Conservation (phyloP, 2,113 vertebrate genomes). For the Chloebia gouldiae region DNA sequence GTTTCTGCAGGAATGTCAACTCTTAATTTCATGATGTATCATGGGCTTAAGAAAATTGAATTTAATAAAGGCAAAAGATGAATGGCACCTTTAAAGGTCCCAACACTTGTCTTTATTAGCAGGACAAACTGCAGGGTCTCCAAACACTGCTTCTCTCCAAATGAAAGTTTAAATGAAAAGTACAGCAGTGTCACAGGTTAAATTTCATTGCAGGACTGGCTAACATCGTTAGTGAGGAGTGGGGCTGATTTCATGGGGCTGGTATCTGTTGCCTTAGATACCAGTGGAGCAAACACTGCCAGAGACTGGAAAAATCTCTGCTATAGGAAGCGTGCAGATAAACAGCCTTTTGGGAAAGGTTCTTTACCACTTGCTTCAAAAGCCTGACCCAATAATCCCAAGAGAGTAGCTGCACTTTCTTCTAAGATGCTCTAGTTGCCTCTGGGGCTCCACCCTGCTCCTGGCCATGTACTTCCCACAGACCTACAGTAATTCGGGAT, state of each 20-base stretch:
- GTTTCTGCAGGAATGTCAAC: slow-evolving; percentile 83
- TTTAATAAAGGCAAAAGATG: slow-evolving; percentile 86
- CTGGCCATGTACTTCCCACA: neutral
- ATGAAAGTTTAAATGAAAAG: slow-evolving; percentile 87
- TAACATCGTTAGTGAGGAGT: slow-evolving; percentile 75
- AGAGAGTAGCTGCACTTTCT: neutral
- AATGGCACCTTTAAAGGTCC: slow-evolving; percentile 86
- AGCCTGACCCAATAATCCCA: slow-evolving; percentile 20
- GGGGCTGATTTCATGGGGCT: slow-evolving; percentile 73
- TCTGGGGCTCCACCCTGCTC: neutral
- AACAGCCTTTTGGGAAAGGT: slow-evolving; percentile 50
- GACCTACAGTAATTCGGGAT: neutral
- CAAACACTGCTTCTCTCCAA: slow-evolving; percentile 79
- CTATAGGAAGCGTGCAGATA: slow-evolving; percentile 36
- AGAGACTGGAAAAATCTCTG: slow-evolving; percentile 30
- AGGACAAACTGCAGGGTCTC: slow-evolving; percentile 79
- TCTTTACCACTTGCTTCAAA: slow-evolving; percentile 21
- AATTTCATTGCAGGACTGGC: slow-evolving; percentile 79
- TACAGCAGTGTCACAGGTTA: slow-evolving; percentile 82
- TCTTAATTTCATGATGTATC: slow-evolving; percentile 85
- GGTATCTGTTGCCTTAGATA: slow-evolving; percentile 77
- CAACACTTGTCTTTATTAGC: slow-evolving; percentile 87
- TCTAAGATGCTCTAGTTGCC: neutral
- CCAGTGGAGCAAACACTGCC: slow-evolving; percentile 67
- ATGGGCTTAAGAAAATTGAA: slow-evolving; percentile 83